Evolutionary conservation across 37 sponge, comb jelly and placozoan species (phyloP).

Genomic region (Haliclona indistincta): DNA sequence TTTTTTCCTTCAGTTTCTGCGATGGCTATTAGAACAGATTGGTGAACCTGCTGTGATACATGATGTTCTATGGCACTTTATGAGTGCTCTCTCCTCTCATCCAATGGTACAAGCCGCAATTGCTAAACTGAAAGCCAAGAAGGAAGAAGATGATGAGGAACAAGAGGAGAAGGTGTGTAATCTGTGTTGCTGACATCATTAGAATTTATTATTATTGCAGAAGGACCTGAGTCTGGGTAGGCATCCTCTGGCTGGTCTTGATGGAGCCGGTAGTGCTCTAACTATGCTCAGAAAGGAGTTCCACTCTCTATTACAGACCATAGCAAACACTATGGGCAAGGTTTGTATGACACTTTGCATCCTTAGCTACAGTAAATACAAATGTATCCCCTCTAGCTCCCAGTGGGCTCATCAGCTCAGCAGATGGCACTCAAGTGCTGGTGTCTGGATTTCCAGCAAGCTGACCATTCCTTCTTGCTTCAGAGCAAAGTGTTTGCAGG

Average conservation of each 20-base stretch:
- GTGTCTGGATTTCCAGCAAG: slow-evolving; percentile 87
- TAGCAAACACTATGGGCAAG: slow-evolving; percentile 70
- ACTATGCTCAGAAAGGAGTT: slow-evolving; percentile 60
- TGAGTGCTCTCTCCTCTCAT: slow-evolving; percentile 55
- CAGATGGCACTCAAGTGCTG: slow-evolving; percentile 90
- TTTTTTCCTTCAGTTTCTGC: slow-evolving; percentile 52
- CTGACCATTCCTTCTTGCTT: slow-evolving; percentile 95
- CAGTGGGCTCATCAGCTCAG: slow-evolving; percentile 79
- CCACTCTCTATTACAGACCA: slow-evolving; percentile 71
- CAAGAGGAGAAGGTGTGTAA: slow-evolving; percentile 36
- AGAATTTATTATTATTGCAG: background rate
- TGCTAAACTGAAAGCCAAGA: slow-evolving; percentile 30
- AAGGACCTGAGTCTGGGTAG: slow-evolving; percentile 57
- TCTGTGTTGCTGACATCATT: background rate
- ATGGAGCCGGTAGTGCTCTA: slow-evolving; percentile 69
- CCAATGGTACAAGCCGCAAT: slow-evolving; percentile 60
- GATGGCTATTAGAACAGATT: slow-evolving; percentile 68
- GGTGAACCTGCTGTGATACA: slow-evolving; percentile 68
- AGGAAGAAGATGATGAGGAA: slow-evolving; percentile 59
- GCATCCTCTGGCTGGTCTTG: slow-evolving; percentile 76
- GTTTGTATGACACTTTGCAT: slow-evolving; percentile 9
- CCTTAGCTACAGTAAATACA: too few species aligned
- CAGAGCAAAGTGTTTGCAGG: slow-evolving; percentile 89
- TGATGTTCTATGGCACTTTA: slow-evolving; percentile 89
- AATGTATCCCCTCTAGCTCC: slow-evolving; percentile 69